A percentile compares a stretch with the other conserved stretches of the same genome.
Conservation (phyloP, 2,797 vertebrate genomes). For the Glyptemys insculpta region DNA sequence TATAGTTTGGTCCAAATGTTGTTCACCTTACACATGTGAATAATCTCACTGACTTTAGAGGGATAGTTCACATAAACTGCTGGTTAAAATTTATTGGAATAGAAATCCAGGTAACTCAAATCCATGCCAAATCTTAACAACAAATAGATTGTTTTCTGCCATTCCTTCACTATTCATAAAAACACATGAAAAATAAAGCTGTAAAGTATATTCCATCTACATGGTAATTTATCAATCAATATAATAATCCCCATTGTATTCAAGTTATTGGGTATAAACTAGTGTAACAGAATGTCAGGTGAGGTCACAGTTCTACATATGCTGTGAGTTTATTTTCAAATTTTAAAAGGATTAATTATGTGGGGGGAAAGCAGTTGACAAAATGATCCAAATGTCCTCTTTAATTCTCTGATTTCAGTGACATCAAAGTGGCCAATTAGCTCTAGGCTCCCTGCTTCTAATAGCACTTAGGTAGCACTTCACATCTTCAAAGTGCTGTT, state of each 20-base stretch:
- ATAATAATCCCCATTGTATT: background rate
- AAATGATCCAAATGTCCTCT: background rate
- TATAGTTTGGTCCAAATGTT: background rate
- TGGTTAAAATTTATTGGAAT: background rate
- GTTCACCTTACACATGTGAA: background rate
- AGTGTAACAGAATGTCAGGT: background rate
- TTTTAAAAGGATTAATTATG: background rate
- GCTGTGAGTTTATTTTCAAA: background rate
- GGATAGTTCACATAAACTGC: background rate
- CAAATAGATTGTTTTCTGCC: background rate
- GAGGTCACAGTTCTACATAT: background rate
- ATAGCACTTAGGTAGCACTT: background rate
- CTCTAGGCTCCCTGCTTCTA: background rate
- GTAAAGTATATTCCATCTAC: background rate
- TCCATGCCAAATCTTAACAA: background rate
- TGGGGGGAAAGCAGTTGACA: background rate
- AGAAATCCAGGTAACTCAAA: background rate
- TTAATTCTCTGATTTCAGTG: background rate
- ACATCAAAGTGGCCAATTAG: background rate
- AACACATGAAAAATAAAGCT: background rate
- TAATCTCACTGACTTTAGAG: background rate
- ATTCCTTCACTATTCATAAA: background rate
- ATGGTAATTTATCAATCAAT: background rate
- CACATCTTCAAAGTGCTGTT: background rate
- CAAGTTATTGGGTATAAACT: background rate